Conservation (phyloP, 2,888 invertebrate species). For the Bedellia somnulentella region DNA sequence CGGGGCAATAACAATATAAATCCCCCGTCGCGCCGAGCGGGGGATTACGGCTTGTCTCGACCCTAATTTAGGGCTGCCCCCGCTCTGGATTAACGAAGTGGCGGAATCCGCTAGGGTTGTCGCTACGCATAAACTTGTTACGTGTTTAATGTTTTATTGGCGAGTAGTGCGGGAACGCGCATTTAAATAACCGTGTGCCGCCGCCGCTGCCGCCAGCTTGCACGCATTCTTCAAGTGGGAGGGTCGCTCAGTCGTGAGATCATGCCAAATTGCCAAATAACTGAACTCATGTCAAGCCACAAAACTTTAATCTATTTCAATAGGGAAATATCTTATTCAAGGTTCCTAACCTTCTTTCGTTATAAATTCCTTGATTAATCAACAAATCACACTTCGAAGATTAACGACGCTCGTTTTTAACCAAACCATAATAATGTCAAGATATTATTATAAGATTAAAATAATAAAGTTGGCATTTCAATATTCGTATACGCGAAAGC, state of each 20-base stretch:
- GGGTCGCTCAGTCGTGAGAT: constrained; percentile 10
- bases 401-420: too few relatives aligned
- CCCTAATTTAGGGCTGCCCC: constrained; percentile 62
- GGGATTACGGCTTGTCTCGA: constrained; percentile 62
- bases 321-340: too few relatives aligned
- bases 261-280: constrained; percentile 9
- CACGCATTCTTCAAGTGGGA: too few relatives aligned
- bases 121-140: constrained; percentile 59
- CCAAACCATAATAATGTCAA: too few relatives aligned
- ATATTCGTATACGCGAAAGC: too few relatives aligned
- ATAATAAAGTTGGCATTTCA: too few relatives aligned
- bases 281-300: too few relatives aligned
- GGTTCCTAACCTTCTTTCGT: too few relatives aligned
- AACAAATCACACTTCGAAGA: too few relatives aligned
- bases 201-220: constrained; percentile 18
- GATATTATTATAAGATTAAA: too few relatives aligned
- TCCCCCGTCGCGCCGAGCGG: constrained; percentile 61
- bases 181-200: constrained; percentile 46
- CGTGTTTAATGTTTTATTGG: constrained; percentile 62
- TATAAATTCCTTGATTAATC: too few relatives aligned
- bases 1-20: constrained; percentile 62
- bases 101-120: constrained; percentile 61
- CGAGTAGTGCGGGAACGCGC: constrained; percentile 54
- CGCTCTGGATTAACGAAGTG: constrained; percentile 61
- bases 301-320: too few relatives aligned